phyloP scores from a whole-genome alignment of 2,113 vertebrate genomes.

The Hippocampus zosterae region DNA sequence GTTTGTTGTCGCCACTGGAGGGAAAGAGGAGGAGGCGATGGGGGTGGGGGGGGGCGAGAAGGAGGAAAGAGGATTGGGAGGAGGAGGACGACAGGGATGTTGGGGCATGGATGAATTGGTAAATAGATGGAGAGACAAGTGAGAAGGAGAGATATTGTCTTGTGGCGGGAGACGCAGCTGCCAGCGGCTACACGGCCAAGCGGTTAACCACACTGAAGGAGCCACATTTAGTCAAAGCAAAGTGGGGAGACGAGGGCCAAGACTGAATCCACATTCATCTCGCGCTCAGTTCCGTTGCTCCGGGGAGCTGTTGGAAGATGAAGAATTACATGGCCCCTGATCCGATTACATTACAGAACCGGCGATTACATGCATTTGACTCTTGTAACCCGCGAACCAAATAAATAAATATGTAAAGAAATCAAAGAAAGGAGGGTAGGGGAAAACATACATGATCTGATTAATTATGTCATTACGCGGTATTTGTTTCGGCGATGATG shows the following conservation, averaged over 20 bases:
- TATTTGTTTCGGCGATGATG: constrained; percentile 64
- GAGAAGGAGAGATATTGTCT: constrained; percentile 51
- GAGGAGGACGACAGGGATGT: constrained; percentile 25
- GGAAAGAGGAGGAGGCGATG: constrained; percentile 21
- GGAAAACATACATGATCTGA: constrained; percentile 70
- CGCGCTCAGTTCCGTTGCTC: constrained; percentile 59
- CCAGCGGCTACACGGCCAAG: constrained; percentile 46
- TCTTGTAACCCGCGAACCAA: constrained; percentile 52
- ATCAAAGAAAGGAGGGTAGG: constrained; percentile 45
- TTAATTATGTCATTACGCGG: constrained; percentile 69
- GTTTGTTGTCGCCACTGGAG: constrained; percentile 64
- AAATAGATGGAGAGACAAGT: constrained; percentile 35
- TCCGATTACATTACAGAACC: constrained; percentile 70
- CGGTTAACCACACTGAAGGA: constrained; percentile 52
- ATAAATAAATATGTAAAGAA: neutral
- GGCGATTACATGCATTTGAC: constrained; percentile 70
- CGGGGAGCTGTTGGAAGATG: constrained; percentile 71
- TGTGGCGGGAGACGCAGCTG: constrained; percentile 39
- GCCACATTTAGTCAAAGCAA: constrained; percentile 45
- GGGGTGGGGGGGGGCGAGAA: constrained; percentile 10
- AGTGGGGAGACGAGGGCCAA: constrained; percentile 36
- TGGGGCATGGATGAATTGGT: constrained; percentile 27
- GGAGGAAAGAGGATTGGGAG: constrained; percentile 3
- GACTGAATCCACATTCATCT: constrained; percentile 57
- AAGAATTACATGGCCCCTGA: constrained; percentile 71